Base-by-base conservation (phyloP, 2,888 invertebrate genomes). In the Drosophila barbarae region DNA sequence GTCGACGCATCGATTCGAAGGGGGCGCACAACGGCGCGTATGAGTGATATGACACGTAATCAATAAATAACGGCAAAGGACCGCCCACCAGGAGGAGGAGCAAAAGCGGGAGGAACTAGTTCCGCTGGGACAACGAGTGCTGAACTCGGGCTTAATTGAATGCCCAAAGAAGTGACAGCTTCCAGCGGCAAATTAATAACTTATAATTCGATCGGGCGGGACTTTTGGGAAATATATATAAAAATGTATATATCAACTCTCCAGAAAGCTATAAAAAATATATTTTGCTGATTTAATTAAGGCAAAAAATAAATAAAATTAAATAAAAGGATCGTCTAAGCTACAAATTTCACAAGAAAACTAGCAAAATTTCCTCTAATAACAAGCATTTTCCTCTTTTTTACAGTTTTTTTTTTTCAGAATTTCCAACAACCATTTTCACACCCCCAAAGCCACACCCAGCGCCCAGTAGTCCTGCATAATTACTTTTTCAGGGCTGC, bases 11-110 rank as follows among this genome's bases (percentile, higher is more conserved):
- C 35, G 61, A 30, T 41, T 41, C 41, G 56, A 41, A 60, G 51
- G n/a, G 44, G 59, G 57, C 55, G 70, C 64, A 67, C 60, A 76
- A 72, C 77, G 67, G 46, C 51, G 78, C 84, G 82, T 81, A 84
- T 80, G 80, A 84, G 82, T 81, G 76, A 84, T 80, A 80, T 80
- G 80, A 80, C 80, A 80, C 80, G 80, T 80, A 80, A 80, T 80
- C 80, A 80, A 80, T 84, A 80, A 80, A 80, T 80, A 72, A 78
- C 76, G 69, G 73, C 81, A 71, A 65, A 64, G 60, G 66, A 67
- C 71, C 66, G 44, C 5, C 35, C 35, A 7, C 26, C 7, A 13
- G 9, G 5, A 26, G 2, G 4, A 42, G 23, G 7, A 4, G 13
- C 13, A 7, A 1, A 1, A 41, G 41, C 28, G 13, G 13, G 26